Evolutionary conservation across 1,140 invertebrate species (phyloP).

Genomic region (Drosophila arawakana): DNA sequence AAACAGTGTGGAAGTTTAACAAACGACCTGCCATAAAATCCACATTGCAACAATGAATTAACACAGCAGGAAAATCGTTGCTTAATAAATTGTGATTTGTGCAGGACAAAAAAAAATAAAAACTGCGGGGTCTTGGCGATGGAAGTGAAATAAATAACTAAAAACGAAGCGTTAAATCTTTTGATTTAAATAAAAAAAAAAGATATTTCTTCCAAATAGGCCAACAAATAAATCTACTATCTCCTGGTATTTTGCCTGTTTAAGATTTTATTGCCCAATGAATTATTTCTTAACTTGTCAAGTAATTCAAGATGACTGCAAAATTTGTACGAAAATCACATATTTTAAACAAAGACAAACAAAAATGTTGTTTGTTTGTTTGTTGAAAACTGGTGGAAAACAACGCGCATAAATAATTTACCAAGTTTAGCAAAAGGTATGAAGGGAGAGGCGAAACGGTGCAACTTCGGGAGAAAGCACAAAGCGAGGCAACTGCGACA

Average conservation of each 20-base stretch:
- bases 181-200: no score
- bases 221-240: no score
- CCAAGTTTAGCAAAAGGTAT: constrained; percentile 7
- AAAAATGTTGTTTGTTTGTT: constrained; percentile 5
- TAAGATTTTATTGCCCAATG: not conserved
- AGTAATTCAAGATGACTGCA: constrained; percentile 4
- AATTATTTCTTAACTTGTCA: not conserved
- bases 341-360: constrained; percentile 1
- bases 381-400: constrained; percentile 24
- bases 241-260: no score
- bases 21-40: constrained; percentile 26
- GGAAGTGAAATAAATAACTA: not conserved
- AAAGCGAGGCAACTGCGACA: constrained; percentile 35
- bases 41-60: constrained; percentile 3
- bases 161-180: not conserved
- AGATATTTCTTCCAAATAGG: no score
- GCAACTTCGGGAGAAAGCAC: constrained; percentile 43
- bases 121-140: not conserved
- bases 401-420: constrained; percentile 35
- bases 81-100: constrained; percentile 28
- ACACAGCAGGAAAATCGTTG: constrained; percentile 18
- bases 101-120: not conserved
- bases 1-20: constrained; percentile 13
- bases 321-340: not conserved
- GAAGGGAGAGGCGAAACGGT: not conserved